phyloP scores from a whole-genome alignment of 2,113 vertebrate genomes.

The Chionomys nivalis region DNA sequence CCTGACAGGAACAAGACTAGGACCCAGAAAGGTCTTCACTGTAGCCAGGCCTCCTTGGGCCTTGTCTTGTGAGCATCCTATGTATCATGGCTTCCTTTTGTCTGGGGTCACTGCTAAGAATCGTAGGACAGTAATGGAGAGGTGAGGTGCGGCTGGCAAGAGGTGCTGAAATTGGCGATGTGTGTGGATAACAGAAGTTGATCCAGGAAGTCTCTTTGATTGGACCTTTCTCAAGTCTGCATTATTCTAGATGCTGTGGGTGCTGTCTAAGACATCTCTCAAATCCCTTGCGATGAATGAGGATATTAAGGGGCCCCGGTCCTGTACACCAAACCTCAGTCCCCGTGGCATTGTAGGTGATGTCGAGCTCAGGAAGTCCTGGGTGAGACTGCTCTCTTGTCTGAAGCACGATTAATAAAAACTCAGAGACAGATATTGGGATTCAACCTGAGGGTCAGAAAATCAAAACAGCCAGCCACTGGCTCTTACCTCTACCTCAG shows the following conservation, averaged over 20 bases:
- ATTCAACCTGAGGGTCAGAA: no score
- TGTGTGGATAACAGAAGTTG: background rate
- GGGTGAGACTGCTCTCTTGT: background rate
- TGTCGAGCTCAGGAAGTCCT: background rate
- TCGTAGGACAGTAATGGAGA: background rate
- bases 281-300: background rate
- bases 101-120: background rate
- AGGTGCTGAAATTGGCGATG: background rate
- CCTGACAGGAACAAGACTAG: background rate
- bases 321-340: background rate
- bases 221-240: background rate
- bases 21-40: background rate
- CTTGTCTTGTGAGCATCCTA: background rate
- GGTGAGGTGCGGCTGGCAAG: background rate
- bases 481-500: no score
- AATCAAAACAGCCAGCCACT: no score
- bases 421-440: no score
- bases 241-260: background rate
- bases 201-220: constrained; percentile 35
- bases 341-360: background rate
- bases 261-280: background rate
- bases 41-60: background rate
- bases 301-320: background rate
- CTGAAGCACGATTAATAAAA: background rate
- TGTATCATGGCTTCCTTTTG: background rate